Base-by-base conservation (phyloP, 2,113 vertebrate species). In the Pungitius pungitius region DNA sequence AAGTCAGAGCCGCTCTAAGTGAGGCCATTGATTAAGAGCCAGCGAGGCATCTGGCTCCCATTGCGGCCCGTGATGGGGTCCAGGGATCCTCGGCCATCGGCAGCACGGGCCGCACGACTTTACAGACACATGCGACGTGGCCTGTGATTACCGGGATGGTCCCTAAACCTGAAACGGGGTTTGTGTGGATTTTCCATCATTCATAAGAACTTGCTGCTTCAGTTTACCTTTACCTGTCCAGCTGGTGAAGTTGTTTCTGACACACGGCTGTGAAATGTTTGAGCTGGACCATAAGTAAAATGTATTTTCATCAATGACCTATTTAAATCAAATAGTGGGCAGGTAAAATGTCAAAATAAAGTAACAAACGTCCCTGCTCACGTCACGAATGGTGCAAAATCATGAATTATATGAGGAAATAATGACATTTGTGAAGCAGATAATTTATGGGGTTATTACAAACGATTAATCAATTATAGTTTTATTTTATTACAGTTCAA, bases 1-100 rank as follows among this genome's bases (percentile, higher is more conserved):
- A 84, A 89, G 84, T 85, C 93, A 58, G 71, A 73, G 69, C 64
- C 54, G 57, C 69, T 75, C 92, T 92, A 94, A 94, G 93, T 91
- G 93, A 88, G 43, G 52, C 88, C 94, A 96, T 96, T 94, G 95
- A 96, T 96, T 96, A 95, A 95, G 92, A 91, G 90, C 90, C 94
- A 87, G 85, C 89, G 90, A 70, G 82, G 84, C 91, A 96, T 96
- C 96, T 98, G 96, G 94, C 92, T 95, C 94, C 90, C 94, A 95
- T 96, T 96, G 95, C 82, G 82, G 92, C 88, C 87, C 80, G 30
- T 88, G 90, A 93, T 91, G 89, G 90, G 91, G 92, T 93, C 89
- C 85, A 85, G 88, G 91, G 90, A 92, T 92, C 90, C 89, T 66
- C 73, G 14, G 91, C 76, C 92, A 90, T 92, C 87, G 83, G 87